These are phyloP conservation scores for Sporophila hypoxantha DNA, from an alignment of 2,113 vertebrate genomes.

Conservation along the genomic window DNA sequence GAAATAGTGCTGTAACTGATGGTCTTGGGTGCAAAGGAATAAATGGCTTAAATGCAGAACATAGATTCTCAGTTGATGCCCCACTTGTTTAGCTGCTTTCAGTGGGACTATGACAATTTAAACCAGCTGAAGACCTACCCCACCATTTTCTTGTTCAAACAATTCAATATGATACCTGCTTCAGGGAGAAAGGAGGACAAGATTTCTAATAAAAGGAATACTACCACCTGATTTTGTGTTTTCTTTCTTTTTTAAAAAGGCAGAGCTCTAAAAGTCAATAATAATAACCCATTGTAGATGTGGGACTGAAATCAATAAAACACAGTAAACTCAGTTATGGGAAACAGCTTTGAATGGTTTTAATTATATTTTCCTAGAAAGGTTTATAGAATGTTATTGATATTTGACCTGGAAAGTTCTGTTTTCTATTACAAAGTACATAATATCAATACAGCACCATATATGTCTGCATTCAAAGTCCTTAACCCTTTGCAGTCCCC, in stretches of 20 bases:
- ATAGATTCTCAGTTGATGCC: background rate
- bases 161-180: background rate
- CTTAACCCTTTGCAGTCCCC: constrained; percentile 21
- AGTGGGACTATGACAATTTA: background rate
- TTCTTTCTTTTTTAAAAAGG: constrained; percentile 39
- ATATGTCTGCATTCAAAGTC: constrained; percentile 34
- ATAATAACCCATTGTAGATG: constrained; percentile 29
- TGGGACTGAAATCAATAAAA: constrained; percentile 40
- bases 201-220: constrained; percentile 38
- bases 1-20: constrained; percentile 2
- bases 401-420: constrained; percentile 63
- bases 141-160: constrained; percentile 28
- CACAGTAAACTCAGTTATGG: constrained; percentile 34
- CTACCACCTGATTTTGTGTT: constrained; percentile 9
- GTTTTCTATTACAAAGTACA: constrained; percentile 61
- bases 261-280: constrained; percentile 40
- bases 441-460: constrained; percentile 37
- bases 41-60: background rate
- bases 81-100: background rate
- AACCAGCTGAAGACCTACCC: background rate
- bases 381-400: constrained; percentile 64
- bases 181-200: background rate
- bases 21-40: background rate
- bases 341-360: constrained; percentile 67
- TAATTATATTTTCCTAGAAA: constrained; percentile 77